These are phyloP conservation scores for Psylliodes chrysocephalus DNA, from an alignment of 2,888 invertebrate genomes.

Conservation along the genomic window DNA sequence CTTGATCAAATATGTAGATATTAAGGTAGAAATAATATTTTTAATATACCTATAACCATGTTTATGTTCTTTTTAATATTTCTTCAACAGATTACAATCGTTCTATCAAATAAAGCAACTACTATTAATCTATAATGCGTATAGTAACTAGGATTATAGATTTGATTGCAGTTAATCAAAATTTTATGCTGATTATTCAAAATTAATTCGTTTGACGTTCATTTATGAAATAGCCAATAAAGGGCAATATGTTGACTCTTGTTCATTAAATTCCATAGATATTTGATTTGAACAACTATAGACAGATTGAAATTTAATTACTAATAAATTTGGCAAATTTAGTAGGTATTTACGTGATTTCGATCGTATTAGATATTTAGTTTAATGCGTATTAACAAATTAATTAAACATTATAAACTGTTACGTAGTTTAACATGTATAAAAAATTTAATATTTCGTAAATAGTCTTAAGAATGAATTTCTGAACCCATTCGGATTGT, in stretches of 20 bases:
- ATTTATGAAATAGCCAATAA: conserved; percentile 26
- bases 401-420: no score
- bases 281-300: conserved; percentile 36
- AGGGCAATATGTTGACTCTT: conserved; percentile 13
- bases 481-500: no score
- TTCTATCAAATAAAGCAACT: neutral
- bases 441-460: no score
- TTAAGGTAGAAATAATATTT: no score
- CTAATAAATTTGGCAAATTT: conserved; percentile 13
- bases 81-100: no score
- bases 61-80: no score
- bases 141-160: neutral
- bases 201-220: conserved; percentile 11
- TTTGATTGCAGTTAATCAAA: conserved; percentile 10
- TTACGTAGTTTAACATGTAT: no score
- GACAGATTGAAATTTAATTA: conserved; percentile 32
- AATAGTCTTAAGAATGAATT: no score
- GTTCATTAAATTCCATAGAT: conserved; percentile 31
- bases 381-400: no score
- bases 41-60: no score
- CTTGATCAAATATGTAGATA: no score
- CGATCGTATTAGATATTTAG: neutral
- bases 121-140: neutral
- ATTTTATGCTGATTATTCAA: conserved; percentile 25
- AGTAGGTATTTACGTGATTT: neutral